Evolutionary conservation across 1,140 invertebrate species (phyloP).

Genomic region (Lasioglossum baleicum): DNA sequence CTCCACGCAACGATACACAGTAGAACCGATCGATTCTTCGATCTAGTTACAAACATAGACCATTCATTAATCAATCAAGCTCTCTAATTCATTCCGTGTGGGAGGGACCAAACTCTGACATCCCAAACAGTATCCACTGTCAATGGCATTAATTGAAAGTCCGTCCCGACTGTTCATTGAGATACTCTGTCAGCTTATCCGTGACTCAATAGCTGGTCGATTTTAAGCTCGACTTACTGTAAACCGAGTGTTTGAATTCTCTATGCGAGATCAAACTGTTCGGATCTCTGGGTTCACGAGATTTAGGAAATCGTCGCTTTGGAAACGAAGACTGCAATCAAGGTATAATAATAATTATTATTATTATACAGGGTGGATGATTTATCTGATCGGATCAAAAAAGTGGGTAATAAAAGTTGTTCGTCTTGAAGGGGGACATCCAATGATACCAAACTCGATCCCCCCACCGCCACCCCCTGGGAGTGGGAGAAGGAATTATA

Average conservation of each 20-base stretch:
- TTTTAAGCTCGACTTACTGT: not conserved
- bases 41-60: not conserved
- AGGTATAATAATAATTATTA: no score
- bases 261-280: not conserved
- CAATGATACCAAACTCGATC: no score
- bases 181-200: not conserved
- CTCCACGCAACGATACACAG: not conserved
- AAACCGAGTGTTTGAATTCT: not conserved
- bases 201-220: not conserved
- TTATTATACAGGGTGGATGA: no score
- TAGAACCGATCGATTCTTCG: not conserved
- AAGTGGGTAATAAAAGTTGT: no score
- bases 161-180: not conserved
- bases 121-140: not conserved
- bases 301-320: no score
- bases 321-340: no score
- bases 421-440: no score
- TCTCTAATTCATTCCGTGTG: not conserved
- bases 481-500: no score
- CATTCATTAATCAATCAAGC: not conserved
- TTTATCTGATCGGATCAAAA: no score
- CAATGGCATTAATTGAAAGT: constrained; percentile 1
- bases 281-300: not conserved
- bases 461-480: no score
- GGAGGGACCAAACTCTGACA: not conserved